A percentile compares a stretch with the other conserved stretches of the same genome.
Evolutionary conservation across 1,140 invertebrate genomes (phyloP).

Genomic region (Drosophila virilis): DNA sequence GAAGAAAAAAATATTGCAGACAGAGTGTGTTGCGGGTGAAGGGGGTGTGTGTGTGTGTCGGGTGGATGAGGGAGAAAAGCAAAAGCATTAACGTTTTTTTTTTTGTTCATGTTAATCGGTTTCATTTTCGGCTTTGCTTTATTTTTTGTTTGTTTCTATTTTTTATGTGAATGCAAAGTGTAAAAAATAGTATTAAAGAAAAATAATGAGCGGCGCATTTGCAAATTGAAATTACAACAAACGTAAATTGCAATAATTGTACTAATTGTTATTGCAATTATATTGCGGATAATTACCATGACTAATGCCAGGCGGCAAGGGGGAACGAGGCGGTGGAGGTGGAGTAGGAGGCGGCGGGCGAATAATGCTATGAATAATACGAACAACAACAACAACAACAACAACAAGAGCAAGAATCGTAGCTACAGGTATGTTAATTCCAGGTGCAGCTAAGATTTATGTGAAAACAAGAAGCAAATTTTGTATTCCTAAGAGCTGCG

Average conservation of each 20-base stretch:
- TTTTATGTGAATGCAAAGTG: constrained; percentile 42
- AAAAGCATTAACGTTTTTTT: too few species aligned
- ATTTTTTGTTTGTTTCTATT: constrained; percentile 16
- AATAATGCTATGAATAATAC: constrained; percentile 70
- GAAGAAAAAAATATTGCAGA: constrained; percentile 48
- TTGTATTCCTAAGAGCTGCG: constrained; percentile 12
- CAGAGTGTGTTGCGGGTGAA: too few species aligned
- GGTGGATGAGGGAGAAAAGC: too few species aligned
- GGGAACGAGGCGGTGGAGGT: not conserved
- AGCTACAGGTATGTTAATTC: constrained; percentile 1
- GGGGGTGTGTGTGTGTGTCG: too few species aligned
- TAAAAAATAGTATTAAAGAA: constrained; percentile 24
- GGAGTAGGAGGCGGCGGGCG: constrained; percentile 22
- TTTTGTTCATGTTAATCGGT: not conserved
- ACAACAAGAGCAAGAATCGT: not conserved
- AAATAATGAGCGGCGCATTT: constrained; percentile 69
- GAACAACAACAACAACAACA: constrained; percentile 15
- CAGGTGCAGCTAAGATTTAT: constrained; percentile 18
- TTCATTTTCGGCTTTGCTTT: not conserved
- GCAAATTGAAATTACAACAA: constrained; percentile 73
- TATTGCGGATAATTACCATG: constrained; percentile 77
- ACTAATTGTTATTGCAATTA: constrained; percentile 81
- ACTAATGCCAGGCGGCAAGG: constrained; percentile 55
- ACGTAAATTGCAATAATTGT: constrained; percentile 81
- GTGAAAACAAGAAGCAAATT: constrained; percentile 8